Conservation (phyloP, 2,888 invertebrate genomes). For the Melinaea menophilus region DNA sequence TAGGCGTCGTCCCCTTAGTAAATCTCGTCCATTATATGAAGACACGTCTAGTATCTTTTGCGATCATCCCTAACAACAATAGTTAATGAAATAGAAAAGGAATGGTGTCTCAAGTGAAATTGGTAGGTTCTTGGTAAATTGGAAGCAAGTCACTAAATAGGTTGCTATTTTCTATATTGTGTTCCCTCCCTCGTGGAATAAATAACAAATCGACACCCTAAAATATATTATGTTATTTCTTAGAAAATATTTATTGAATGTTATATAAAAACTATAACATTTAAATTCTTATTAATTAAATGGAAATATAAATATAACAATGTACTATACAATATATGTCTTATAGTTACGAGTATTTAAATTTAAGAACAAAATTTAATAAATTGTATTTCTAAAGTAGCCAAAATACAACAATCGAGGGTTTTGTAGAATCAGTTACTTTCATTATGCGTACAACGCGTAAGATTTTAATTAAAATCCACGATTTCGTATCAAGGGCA, state of each 20-base stretch:
- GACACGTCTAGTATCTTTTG: constrained; percentile 51
- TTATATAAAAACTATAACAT: constrained; percentile 37
- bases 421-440: constrained; percentile 54
- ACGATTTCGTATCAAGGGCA: constrained; percentile 63
- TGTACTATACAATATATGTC: constrained; percentile 11
- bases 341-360: constrained; percentile 9
- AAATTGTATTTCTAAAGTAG: constrained; percentile 41
- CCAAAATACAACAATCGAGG: constrained; percentile 46
- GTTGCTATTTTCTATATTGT: constrained; percentile 72
- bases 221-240: constrained; percentile 69
- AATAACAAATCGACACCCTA: constrained; percentile 76
- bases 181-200: constrained; percentile 69
- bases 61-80: constrained; percentile 41
- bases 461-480: constrained; percentile 75
- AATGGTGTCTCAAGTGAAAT: constrained; percentile 51
- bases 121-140: constrained; percentile 48
- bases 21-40: constrained; percentile 46
- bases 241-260: constrained; percentile 53
- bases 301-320: background rate
- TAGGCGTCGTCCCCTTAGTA: constrained; percentile 53
- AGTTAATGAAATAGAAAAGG: constrained; percentile 43
- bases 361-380: constrained; percentile 34
- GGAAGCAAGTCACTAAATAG: constrained; percentile 70
- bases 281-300: background rate
- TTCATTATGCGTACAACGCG: constrained; percentile 59